Percentiles rank a stretch among this genome's conserved stretches.
Conservation (phyloP, 2,113 vertebrate species). For the Ptychochromis oligacanthus region DNA sequence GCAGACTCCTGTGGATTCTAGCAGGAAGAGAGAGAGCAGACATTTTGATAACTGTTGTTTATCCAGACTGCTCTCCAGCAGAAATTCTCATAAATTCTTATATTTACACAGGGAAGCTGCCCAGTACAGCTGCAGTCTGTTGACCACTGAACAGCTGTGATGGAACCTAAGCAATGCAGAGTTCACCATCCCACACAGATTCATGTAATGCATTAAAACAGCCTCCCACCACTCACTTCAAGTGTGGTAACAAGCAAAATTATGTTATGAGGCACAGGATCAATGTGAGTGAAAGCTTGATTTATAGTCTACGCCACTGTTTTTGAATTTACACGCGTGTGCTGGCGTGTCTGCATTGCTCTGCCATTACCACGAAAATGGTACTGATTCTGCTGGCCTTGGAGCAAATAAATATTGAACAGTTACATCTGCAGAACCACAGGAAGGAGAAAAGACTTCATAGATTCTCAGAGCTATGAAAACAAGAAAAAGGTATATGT, state of each 20-base stretch:
- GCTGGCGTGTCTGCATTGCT: too few species aligned
- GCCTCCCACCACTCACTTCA: background rate
- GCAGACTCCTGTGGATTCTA: constrained; percentile 91
- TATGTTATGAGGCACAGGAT: background rate
- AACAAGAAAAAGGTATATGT: background rate
- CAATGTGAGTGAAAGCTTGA: background rate
- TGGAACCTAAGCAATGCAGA: background rate
- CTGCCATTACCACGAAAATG: too few species aligned
- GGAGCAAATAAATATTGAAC: too few species aligned
- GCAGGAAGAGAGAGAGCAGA: background rate
- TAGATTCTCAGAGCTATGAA: background rate
- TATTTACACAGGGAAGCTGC: background rate
- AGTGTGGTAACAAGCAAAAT: background rate
- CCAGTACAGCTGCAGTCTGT: background rate
- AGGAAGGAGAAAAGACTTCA: too few species aligned
- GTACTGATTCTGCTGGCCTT: too few species aligned
- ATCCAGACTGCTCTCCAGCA: background rate
- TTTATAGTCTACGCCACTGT: too few species aligned
- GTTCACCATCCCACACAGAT: background rate
- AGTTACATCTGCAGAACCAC: too few species aligned
- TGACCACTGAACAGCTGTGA: background rate
- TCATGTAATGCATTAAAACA: background rate
- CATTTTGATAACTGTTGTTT: background rate
- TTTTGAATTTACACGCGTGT: too few species aligned
- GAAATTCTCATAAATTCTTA: background rate